Evolutionary conservation across 2,797 vertebrate genomes (phyloP), one percentile per base, ranked within the genome.

Genomic region (Schizothorax lantsangensis): DNA sequence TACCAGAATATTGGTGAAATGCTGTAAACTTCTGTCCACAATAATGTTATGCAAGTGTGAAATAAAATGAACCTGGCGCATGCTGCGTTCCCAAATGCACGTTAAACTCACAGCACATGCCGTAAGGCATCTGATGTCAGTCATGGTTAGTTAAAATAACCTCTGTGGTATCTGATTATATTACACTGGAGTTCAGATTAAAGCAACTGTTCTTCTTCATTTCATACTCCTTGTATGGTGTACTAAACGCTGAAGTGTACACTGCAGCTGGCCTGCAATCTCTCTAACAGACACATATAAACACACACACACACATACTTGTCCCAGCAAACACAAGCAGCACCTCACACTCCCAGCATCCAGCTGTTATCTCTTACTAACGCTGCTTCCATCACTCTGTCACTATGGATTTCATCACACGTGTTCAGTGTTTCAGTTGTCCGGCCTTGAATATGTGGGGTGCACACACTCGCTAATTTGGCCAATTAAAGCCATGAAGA

Each of bases 401-500:
- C 84, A 85, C 26, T 57, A 10, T 79, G 66, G 52, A 71, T 72
- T 71, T 85, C 84, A 85, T 85, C 38, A 62, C 26, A 71, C 40
- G 40, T 79, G 75, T 72, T 38, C 75, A 59, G 74, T n/a, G 30
- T 69, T 85, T 33, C 57, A 74, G 54, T 79, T 15, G 47, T 78
- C 36, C 36, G 21, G 33, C n/a, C 15, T 78, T 3, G 10, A 83
- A 64, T 75, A 57, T 52, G 33, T 21, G 14, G 38, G 59, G 81
- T 5, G 26, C 57, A 83, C n/a, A 21, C 74, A 30, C 10, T 77
- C 14, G 11, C 43, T 88, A 83, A 85, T 86, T 79, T 72, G 57
- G 33, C 84, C 84, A 71, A 85, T 85, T 79, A 87, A 62, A 47
- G 77, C 14, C 54, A 82, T 26, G 15, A 68, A 78, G 81, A 74